A percentile compares a stretch with the other conserved stretches of the same genome.
These are phyloP conservation scores for Gadopsis marmoratus DNA, from an alignment of 2,797 vertebrate species.

Conservation along the genomic window DNA sequence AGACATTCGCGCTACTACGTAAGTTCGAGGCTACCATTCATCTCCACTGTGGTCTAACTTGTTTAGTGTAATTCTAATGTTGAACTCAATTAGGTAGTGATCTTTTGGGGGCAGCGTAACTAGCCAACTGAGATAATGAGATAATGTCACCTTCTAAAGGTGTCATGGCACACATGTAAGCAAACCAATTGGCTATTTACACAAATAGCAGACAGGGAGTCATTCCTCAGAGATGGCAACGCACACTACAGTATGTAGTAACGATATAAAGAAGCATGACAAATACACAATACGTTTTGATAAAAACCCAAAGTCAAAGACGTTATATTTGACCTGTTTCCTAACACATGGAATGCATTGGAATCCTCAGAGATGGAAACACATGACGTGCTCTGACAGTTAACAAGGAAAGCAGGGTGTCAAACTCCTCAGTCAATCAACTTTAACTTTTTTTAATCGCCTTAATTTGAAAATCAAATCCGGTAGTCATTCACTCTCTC, in stretches of 20 bases:
- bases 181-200: conserved; percentile 33
- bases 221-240: not conserved
- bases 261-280: not conserved
- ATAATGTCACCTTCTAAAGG: not conserved
- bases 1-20: conserved; percentile 22
- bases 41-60: not conserved
- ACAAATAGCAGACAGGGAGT: not conserved
- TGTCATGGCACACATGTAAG: not conserved
- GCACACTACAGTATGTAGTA: not conserved
- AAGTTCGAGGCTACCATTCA: conserved; percentile 7
- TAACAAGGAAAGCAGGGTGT: not conserved
- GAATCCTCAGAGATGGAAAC: not conserved
- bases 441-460: not conserved
- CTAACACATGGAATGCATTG: not conserved
- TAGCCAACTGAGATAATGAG: conserved; percentile 5
- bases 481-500: not conserved
- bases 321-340: not conserved
- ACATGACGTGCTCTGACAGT: not conserved
- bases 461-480: not conserved
- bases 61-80: conserved; percentile 4
- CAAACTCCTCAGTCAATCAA: too few relatives aligned
- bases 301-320: not conserved
- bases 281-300: not conserved
- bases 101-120: conserved; percentile 3
- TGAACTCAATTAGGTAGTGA: conserved; percentile 27